Evolutionary conservation across 2,888 invertebrate genomes (phyloP).

Genomic region (Opisthograptis luteolata): DNA sequence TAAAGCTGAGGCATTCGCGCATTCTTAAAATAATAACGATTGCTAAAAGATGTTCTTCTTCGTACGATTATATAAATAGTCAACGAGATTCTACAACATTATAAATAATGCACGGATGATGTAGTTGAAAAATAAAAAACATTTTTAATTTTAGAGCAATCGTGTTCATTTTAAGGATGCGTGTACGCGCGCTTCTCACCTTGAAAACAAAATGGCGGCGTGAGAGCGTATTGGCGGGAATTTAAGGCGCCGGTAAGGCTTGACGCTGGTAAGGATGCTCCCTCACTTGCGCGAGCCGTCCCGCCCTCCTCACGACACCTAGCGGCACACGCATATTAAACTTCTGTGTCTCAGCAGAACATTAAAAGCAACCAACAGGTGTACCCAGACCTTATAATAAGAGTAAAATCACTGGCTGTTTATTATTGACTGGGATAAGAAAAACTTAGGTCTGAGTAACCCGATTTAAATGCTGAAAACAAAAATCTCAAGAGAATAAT

Average conservation of each 20-base stretch:
- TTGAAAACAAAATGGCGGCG: constrained; percentile 83
- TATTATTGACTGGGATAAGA: constrained; percentile 15
- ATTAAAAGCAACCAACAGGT: constrained; percentile 53
- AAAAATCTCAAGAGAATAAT: constrained; percentile 66
- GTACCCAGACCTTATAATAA: constrained; percentile 34
- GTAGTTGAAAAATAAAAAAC: background rate
- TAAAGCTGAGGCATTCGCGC: constrained; percentile 76
- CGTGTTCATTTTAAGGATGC: constrained; percentile 66
- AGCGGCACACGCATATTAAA: constrained; percentile 82
- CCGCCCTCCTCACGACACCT: constrained; percentile 94
- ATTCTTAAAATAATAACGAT: constrained; percentile 65
- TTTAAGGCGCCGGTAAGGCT: constrained; percentile 89
- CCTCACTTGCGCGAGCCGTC: constrained; percentile 94
- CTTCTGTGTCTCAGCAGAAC: constrained; percentile 64
- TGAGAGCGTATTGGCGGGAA: constrained; percentile 77
- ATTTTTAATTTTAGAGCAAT: constrained; percentile 49
- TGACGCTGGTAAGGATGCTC: constrained; percentile 99
- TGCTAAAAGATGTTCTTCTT: constrained; percentile 43
- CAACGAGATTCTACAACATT: constrained; percentile 19
- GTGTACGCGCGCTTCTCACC: constrained; percentile 80
- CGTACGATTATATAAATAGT: background rate
- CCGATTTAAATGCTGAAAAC: constrained; percentile 71
- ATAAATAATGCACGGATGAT: background rate
- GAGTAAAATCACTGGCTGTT: constrained; percentile 22
- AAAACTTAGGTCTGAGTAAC: constrained; percentile 9